Evolutionary conservation across 2,888 invertebrate species (phyloP), one percentile per base, ranked within the genome.

Genomic region (Boloria euphrosyne): DNA sequence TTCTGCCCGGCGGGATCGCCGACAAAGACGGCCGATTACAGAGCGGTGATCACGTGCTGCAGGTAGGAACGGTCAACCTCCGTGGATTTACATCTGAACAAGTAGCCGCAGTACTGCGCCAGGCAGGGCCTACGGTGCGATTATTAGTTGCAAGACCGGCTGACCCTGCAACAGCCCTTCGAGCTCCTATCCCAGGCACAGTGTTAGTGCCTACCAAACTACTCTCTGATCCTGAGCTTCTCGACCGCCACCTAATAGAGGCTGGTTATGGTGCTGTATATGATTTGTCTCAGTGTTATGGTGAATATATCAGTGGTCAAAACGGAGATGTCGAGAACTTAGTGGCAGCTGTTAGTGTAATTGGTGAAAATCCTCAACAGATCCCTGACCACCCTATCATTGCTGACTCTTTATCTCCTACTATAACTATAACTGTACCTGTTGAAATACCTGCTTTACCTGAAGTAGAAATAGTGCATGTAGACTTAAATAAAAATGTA

Each of bases 41-140:
- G 88, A 97, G 98, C 88, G 99, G 99, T 10, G 99, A 99, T 90
- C 99, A 99, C 92, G 97, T 99, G 78, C 94, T 99, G 77, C 99
- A 99, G 92, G 97, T 97, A 77, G 97, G 97, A 55, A 97, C 98
- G 75, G 97, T 99, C 75, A 98, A 98, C 91, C 94, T 99, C 76
- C 95, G 98, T 62, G 99, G 99, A 68, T 97, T 99, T 94, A 97
- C 97, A 71, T 98, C 98, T 62, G 99, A 99, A 88, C 97, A 97
- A 90, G 98, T 98, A 49, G 92, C 93, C 14, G 86, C 93, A 13
- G 93, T 93, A 72, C 87, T 96, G 74, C 93, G 96, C 4, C 97
- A 97, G 87, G 95, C 96, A 17, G 97, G 96, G 47, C 95, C 95
- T 47, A 94, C 95, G 75, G 97, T 98, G 78, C 95, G 98, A 67